These are phyloP conservation scores for Anas bernieri DNA, from an alignment of 2,797 vertebrate species.

Conservation along the genomic window DNA sequence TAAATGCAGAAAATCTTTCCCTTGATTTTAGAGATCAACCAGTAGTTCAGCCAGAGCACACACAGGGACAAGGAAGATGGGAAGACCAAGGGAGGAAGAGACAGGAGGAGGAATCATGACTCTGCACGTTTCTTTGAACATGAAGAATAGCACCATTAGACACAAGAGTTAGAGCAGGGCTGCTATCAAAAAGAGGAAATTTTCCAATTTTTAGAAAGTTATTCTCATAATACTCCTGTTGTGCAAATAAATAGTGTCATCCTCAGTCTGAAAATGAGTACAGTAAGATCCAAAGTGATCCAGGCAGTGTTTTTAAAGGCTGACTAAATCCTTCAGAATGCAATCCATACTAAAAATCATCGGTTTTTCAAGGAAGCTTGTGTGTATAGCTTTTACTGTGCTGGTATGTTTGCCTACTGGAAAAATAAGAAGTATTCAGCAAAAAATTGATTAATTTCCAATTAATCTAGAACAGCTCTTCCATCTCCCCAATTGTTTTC, in stretches of 20 bases:
- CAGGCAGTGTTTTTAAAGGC: background rate
- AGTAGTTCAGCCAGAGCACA: background rate
- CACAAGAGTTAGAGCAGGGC: background rate
- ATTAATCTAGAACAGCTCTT: background rate
- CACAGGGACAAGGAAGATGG: background rate
- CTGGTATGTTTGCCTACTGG: background rate
- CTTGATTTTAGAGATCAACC: background rate
- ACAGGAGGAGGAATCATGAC: background rate
- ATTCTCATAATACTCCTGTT: background rate
- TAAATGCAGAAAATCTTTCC: background rate
- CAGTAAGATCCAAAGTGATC: background rate
- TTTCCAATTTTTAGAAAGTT: background rate
- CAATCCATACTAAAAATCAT: background rate
- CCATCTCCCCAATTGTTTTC: background rate
- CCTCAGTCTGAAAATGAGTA: background rate
- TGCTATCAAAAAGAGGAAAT: background rate
- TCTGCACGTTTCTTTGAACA: background rate
- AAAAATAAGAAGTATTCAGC: background rate
- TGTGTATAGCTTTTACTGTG: background rate
- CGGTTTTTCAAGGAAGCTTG: background rate
- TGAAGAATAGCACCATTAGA: background rate
- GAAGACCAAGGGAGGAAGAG: background rate
- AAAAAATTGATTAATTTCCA: background rate
- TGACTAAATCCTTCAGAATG: background rate
- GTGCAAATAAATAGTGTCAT: background rate